A percentile compares a stretch with the other conserved stretches of the same genome.
phyloP scores from a whole-genome alignment of 2,888 invertebrate genomes.

The Zeuzera pyrina region DNA sequence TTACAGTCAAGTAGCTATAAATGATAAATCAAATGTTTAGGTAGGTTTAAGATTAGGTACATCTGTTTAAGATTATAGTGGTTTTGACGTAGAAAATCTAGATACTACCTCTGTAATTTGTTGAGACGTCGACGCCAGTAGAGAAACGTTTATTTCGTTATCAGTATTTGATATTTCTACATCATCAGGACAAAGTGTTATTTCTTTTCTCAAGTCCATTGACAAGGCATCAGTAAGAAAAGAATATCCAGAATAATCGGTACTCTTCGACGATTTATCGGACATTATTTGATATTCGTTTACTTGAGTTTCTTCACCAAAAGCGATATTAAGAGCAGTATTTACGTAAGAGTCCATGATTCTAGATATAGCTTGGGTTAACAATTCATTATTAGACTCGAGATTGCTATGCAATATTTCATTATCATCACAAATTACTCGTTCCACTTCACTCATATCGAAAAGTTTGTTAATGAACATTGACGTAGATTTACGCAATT shows the following conservation, averaged over 20 bases:
- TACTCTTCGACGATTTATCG: conserved; percentile 18
- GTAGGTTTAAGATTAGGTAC: no score
- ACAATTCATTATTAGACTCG: conserved; percentile 23
- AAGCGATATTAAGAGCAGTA: conserved; percentile 26
- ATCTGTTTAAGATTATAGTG: no score
- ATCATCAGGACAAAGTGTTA: conserved; percentile 29
- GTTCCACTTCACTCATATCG: conserved; percentile 55
- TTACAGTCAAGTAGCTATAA: no score
- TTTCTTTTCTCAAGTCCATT: conserved; percentile 25
- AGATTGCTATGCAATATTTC: conserved; percentile 18
- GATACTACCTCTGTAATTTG: not conserved
- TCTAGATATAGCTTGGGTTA: conserved; percentile 30
- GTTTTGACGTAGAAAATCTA: no score
- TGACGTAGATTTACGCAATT: conserved; percentile 41
- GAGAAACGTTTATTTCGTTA: conserved; percentile 12
- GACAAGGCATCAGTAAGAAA: conserved; percentile 33
- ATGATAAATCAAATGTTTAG: no score
- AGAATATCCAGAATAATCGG: conserved; percentile 37
- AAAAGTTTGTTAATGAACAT: conserved; percentile 52
- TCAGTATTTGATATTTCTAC: conserved; percentile 18
- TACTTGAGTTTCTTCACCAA: conserved; percentile 17
- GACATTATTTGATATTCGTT: conserved; percentile 7
- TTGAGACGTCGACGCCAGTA: conserved; percentile 5
- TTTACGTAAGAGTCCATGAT: conserved; percentile 40
- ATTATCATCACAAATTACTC: conserved; percentile 22